Evolutionary conservation across 1,140 invertebrate genomes (phyloP).

Genomic region (Muscidifurax raptorellus): DNA sequence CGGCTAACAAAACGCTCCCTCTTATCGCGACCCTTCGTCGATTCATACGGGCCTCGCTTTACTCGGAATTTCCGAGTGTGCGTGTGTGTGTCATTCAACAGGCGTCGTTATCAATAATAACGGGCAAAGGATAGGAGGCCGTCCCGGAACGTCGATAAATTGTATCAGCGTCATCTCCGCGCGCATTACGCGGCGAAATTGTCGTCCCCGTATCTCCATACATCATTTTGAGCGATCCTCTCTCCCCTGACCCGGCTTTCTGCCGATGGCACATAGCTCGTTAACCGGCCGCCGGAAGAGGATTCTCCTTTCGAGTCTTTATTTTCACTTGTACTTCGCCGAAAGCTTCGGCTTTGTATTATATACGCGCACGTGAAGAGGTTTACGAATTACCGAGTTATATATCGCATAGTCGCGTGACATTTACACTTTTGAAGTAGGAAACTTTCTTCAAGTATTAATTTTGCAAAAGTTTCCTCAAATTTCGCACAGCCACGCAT

Average conservation of each 20-base stretch:
- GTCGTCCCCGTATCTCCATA: slow-evolving; percentile 20
- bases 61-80: background rate
- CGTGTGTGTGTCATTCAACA: slow-evolving; percentile 18
- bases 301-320: too few species aligned
- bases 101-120: slow-evolving; percentile 29
- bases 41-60: background rate
- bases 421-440: too few species aligned
- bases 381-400: too few species aligned
- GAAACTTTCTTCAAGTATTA: too few species aligned
- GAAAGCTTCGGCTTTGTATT: too few species aligned
- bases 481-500: too few species aligned
- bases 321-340: too few species aligned
- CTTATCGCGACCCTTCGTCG: slow-evolving; percentile 1
- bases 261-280: too few species aligned
- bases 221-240: background rate
- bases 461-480: too few species aligned
- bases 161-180: slow-evolving; percentile 2
- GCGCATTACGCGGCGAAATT: background rate
- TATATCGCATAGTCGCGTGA: too few species aligned
- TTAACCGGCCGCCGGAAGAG: too few species aligned
- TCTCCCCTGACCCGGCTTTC: background rate
- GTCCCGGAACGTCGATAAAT: slow-evolving; percentile 4
- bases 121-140: background rate
- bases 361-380: too few species aligned
- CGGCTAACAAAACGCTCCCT: background rate